Evolutionary conservation across 2,113 vertebrate species (phyloP), one percentile per base, ranked within the genome.

Genomic region (Sceloporus undulatus): DNA sequence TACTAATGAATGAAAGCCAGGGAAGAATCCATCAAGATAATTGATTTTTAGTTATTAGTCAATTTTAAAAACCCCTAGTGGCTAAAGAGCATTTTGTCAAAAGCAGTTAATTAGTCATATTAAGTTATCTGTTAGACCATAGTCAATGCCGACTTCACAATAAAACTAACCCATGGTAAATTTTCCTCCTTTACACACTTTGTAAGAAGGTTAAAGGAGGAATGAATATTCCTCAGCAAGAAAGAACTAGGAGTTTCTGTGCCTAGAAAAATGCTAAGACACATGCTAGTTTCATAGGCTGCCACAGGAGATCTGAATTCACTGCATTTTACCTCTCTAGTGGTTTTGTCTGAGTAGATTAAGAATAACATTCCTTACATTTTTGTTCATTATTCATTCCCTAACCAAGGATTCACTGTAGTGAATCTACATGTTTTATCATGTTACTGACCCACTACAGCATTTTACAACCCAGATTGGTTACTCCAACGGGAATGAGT

Each of bases 11-110:
- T 84, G 48, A 65, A 90, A 92, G 89, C 88, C 74, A 89, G 82
- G 85, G 82, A 82, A 82, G 91, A 48, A 90, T 88, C 79, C 87
- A 89, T 94, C 84, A 78, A 82, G 81, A 56, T 87, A 93, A 92
- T 88, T 94, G 85, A 94, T 84, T 90, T 93, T 92, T 90, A 93
- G 87, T 89, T 94, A 92, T 89, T 91, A 82, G 70, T 92, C 89
- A 88, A 89, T 91, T 59, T 84, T 56, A 87, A 90, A 92, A 85
- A 74, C 27, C 86, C 84, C n/a, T 65, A 84, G 52, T 70, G 89
- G 80, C 86, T 91, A 85, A 93, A 91, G 87, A 87, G 27, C 66
- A 62, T 79, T 93, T 91, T 87, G 70, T 90, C 80, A 88, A 82
- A 90, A 91, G 34, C 76, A 65, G 80, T 94, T 93, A 89, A 92